Base-by-base conservation (phyloP, 2,888 invertebrate genomes). In the Muscina levida region DNA sequence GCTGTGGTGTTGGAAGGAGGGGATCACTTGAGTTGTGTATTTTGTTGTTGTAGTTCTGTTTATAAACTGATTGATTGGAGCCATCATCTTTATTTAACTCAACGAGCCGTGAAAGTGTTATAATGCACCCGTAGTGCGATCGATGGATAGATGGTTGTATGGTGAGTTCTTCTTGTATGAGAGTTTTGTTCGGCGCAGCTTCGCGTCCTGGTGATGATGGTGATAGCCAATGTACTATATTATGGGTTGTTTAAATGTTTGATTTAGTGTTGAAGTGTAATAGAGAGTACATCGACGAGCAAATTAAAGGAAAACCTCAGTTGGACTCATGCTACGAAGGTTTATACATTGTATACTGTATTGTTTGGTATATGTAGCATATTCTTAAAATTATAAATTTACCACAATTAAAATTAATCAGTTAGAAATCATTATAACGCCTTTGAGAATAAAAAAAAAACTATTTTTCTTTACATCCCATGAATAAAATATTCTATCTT, bases 81-180 rank as follows among this genome's bases (percentile, higher is more conserved):
- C 37, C 2, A 62, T 62, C 77, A 81, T 81, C 81, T 81, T 77
- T 68, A 75, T 72, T 81, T 77, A 77, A 83, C 85, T 86, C 88
- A 90, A 90, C 89, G 89, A 89, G 86, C 89, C 89, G 88, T 90
- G 90, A 90, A 90, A 90, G 89, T 90, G 89, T 90, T 90, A 90
- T 88, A 90, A 88, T 89, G 88, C 87, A 86, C 85, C 85, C 75
- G 82, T 48, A 62, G 22, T 71, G 44, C 66, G 39, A 44, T 73
- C 66, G 39, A 44, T 73, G 13, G 62, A 31, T 31, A 31, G 4
- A 5, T 8, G 3, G 53, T 62, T 24, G 31, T 31, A 19, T 62
- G 53, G 37, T 26, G 31, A 22, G 39, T 66, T 67, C 56, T 59
- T 46, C 6, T 48, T 17, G 26, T 72, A 56, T 59, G 56, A 57